These are phyloP conservation scores for Melipona quadrifasciata DNA, from an alignment of 1,140 invertebrate species.

Conservation along the genomic window DNA sequence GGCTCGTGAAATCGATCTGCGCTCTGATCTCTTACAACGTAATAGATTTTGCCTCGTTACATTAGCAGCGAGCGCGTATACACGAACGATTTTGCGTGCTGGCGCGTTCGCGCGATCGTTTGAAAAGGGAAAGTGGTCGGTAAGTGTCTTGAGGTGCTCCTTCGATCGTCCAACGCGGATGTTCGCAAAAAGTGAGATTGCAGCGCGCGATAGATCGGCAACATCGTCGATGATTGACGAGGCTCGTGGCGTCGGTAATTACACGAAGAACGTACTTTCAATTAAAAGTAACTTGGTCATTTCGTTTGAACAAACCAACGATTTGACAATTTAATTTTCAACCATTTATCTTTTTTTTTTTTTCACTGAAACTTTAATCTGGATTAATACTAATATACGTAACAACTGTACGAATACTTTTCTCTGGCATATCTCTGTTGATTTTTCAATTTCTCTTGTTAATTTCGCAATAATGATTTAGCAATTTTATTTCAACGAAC, in stretches of 20 bases:
- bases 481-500: too few species aligned
- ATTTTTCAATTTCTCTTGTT: too few species aligned
- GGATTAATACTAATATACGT: too few species aligned
- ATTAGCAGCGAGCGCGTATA: constrained; percentile 20
- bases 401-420: too few species aligned
- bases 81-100: constrained; percentile 41
- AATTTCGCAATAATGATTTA: too few species aligned
- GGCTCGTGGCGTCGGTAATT: not conserved
- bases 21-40: constrained; percentile 16
- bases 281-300: too few species aligned
- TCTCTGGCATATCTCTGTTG: too few species aligned
- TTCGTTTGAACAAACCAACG: too few species aligned
- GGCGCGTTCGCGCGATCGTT: constrained; percentile 25
- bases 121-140: constrained; percentile 56
- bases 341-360: too few species aligned
- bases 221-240: not conserved
- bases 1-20: constrained; percentile 14
- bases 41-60: constrained; percentile 13
- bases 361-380: too few species aligned
- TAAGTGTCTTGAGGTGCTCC: constrained; percentile 15
- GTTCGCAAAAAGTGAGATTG: not conserved
- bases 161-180: constrained; percentile 12
- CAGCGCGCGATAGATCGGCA: not conserved
- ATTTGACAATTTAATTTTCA: too few species aligned
- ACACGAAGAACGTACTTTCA: too few species aligned